These are phyloP conservation scores for Phyllopteryx taeniolatus DNA, from an alignment of 2,113 vertebrate species.

Conservation along the genomic window DNA sequence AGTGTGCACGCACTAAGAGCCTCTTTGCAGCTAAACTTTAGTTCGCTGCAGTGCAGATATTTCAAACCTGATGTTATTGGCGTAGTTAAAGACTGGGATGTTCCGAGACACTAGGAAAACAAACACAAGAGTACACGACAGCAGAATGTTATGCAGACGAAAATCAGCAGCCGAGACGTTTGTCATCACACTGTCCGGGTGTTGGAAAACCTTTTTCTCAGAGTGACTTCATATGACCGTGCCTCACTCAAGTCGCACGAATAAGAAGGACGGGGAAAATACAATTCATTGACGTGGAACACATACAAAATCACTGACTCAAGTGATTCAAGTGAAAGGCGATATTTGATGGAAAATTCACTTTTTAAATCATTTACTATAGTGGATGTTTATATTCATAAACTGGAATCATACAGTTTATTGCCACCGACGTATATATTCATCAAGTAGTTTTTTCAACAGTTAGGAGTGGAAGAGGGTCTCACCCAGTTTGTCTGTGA, in stretches of 20 bases:
- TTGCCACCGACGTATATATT: too few species aligned
- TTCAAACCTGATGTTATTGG: slow-evolving; percentile 8
- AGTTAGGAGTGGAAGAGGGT: too few species aligned
- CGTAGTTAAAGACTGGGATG: background rate
- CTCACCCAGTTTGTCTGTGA: too few species aligned
- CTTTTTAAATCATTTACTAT: too few species aligned
- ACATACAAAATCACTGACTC: too few species aligned
- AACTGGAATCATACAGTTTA: too few species aligned
- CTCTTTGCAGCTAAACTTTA: slow-evolving; percentile 30
- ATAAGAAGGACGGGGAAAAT: background rate
- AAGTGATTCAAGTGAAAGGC: too few species aligned
- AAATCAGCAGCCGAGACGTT: background rate
- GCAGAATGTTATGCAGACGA: background rate
- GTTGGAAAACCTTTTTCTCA: background rate
- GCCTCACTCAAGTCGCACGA: background rate
- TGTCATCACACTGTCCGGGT: background rate
- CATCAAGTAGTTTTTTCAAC: too few species aligned
- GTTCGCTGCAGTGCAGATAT: slow-evolving; percentile 31
- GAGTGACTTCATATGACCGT: background rate
- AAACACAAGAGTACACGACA: background rate
- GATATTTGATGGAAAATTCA: too few species aligned
- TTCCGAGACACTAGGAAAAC: background rate
- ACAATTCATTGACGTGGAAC: background rate
- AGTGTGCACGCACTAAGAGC: slow-evolving; percentile 39
- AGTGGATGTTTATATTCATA: too few species aligned